Conservation (phyloP, 2,888 invertebrate genomes). For the Dilophus febrilis region DNA sequence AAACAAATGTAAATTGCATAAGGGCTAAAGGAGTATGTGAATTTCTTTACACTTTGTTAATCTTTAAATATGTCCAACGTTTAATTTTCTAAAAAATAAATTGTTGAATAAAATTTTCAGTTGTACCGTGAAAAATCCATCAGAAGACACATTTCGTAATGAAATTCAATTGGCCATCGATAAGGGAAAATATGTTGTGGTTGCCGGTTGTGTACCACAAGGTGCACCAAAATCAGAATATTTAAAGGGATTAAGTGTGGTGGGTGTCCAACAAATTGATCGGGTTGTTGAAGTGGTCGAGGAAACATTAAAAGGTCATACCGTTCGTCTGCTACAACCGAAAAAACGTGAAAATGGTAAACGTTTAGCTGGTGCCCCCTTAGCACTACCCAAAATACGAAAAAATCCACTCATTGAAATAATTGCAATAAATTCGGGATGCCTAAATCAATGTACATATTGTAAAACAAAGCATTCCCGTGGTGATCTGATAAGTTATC, state of each 20-base stretch:
- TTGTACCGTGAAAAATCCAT: constrained; percentile 95
- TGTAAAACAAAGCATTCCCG: constrained; percentile 97
- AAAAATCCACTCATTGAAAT: constrained; percentile 95
- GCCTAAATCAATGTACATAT: constrained; percentile 95
- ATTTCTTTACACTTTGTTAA: no score
- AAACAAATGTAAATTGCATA: no score
- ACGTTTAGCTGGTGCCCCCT: constrained; percentile 72
- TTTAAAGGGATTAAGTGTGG: constrained; percentile 59
- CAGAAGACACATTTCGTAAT: constrained; percentile 87
- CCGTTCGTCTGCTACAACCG: constrained; percentile 56
- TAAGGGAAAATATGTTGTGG: constrained; percentile 64
- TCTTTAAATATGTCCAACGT: no score
- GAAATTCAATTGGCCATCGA: constrained; percentile 60
- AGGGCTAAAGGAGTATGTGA: no score
- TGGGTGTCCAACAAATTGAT: constrained; percentile 98
- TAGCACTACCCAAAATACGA: constrained; percentile 83
- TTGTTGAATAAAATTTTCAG: no score
- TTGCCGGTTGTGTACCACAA: constrained; percentile 96
- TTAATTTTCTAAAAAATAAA: no score
- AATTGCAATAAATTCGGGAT: constrained; percentile 89
- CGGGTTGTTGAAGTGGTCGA: constrained; percentile 94
- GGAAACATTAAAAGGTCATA: constrained; percentile 81
- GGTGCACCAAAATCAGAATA: constrained; percentile 61
- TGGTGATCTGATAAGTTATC: constrained; percentile 90
- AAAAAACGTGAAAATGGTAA: constrained; percentile 56